A percentile compares a stretch with the other conserved stretches of the same genome.
phyloP scores from a whole-genome alignment of 2,797 vertebrate genomes.

The Xyrichtys novacula region DNA sequence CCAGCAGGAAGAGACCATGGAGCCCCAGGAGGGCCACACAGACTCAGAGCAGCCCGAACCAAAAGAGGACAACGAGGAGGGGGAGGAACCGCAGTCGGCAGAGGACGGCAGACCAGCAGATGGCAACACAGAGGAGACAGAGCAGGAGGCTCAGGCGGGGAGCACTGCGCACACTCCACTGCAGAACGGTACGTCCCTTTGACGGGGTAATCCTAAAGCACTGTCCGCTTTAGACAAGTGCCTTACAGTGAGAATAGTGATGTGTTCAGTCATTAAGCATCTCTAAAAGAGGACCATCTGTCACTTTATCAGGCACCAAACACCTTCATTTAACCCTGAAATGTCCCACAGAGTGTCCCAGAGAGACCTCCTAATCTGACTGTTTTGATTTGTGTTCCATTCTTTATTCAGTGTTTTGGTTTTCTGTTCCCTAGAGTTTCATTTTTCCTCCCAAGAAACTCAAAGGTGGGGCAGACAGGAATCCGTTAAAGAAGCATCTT shows the following conservation, averaged over 20 bases:
- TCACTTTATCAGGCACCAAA: background rate
- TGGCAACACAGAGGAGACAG: constrained; percentile 48
- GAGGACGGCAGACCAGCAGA: constrained; percentile 65
- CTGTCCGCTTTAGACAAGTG: background rate
- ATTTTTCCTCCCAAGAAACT: no score
- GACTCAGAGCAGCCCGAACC: constrained; percentile 63
- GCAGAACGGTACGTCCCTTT: constrained; percentile 86
- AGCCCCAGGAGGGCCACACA: constrained; percentile 73
- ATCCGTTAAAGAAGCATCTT: no score
- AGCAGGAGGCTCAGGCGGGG: constrained; percentile 46
- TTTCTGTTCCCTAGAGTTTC: no score
- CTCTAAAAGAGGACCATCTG: background rate
- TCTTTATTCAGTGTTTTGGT: no score
- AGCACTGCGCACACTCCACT: constrained; percentile 59
- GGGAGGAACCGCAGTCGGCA: constrained; percentile 45
- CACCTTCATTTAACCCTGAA: no score
- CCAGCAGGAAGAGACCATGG: constrained; percentile 82
- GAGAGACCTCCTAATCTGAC: no score
- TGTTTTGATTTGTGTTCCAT: no score
- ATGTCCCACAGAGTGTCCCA: no score
- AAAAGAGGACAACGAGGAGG: constrained; percentile 70
- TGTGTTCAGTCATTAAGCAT: background rate
- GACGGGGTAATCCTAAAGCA: constrained; percentile 2
- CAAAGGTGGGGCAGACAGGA: no score
- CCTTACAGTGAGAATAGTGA: background rate